Percentiles rank a stretch among this genome's conserved stretches.
Conservation (phyloP, 2,113 vertebrate species). For the Cairina moschata region DNA sequence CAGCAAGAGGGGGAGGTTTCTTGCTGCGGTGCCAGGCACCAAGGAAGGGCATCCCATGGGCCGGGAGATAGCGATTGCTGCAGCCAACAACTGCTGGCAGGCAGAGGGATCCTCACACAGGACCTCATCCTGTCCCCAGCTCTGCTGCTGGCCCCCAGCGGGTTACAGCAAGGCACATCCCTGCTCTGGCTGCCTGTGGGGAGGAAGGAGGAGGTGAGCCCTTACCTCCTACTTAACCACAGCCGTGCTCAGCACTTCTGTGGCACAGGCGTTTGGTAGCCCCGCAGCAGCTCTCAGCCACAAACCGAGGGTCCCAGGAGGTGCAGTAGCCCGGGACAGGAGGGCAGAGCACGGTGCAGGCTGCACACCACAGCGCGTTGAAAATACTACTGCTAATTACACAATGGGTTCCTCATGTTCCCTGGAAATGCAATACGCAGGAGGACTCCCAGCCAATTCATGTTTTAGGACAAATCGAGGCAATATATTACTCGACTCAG, state of each 20-base stretch:
- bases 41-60: rapidly evolving
- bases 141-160: no score
- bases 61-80: not conserved
- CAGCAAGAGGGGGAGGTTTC: not conserved
- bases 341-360: not conserved
- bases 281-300: not conserved
- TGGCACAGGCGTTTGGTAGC: not conserved
- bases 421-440: constrained; percentile 30
- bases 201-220: not conserved
- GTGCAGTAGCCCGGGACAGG: not conserved
- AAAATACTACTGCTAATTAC: constrained; percentile 59
- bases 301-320: not conserved
- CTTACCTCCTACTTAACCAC: not conserved
- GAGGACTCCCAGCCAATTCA: constrained; percentile 45
- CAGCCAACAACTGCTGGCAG: not conserved
- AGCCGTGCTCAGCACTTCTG: not conserved
- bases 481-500: constrained; percentile 41
- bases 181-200: not conserved
- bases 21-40: not conserved
- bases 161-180: no score
- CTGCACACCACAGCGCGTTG: not conserved
- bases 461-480: constrained; percentile 53
- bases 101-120: not conserved
- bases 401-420: constrained; percentile 68
- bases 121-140: not conserved